Percentiles rank a stretch among this genome's conserved stretches.
These are phyloP conservation scores for Pediacus dermestoides DNA, from an alignment of 2,888 invertebrate genomes.

Conservation along the genomic window DNA sequence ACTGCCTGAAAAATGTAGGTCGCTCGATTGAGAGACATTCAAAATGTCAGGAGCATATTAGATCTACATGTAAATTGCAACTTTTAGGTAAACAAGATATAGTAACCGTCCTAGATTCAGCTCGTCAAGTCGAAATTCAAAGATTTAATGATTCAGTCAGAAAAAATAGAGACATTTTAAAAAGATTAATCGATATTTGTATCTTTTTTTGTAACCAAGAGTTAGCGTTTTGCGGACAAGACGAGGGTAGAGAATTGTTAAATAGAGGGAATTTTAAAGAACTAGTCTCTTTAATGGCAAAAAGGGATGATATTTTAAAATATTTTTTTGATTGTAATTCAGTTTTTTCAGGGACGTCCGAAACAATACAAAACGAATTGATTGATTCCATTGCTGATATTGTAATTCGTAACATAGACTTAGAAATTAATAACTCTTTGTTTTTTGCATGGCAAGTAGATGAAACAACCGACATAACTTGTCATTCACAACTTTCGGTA, in stretches of 20 bases:
- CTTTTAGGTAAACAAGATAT: too few species aligned
- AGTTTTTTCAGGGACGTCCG: conserved; percentile 17
- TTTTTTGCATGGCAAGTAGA: conserved; percentile 22
- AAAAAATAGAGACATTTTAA: too few species aligned
- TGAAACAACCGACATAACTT: conserved; percentile 26
- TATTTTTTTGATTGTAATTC: conserved; percentile 4
- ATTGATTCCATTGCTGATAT: conserved; percentile 15
- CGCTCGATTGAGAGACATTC: too few species aligned
- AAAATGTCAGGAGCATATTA: too few species aligned
- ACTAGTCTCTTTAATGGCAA: conserved; percentile 21
- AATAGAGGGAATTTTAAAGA: conserved; percentile 17
- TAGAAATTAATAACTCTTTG: conserved; percentile 16
- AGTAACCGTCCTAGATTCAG: too few species aligned
- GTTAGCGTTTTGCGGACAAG: conserved; percentile 12
- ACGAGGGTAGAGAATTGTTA: conserved; percentile 12
- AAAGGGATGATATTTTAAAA: not conserved
- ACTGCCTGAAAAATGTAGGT: too few species aligned
- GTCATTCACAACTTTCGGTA: conserved; percentile 29
- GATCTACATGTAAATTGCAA: too few species aligned
- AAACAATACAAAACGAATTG: conserved; percentile 23
- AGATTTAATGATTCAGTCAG: too few species aligned
- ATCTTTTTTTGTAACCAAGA: conserved; percentile 10
- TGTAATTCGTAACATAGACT: conserved; percentile 10
- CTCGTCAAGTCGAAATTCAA: too few species aligned
- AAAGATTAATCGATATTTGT: conserved; percentile 11